Evolutionary conservation across 2,113 vertebrate species (phyloP).

Genomic region (Neogobius melanostomus): DNA sequence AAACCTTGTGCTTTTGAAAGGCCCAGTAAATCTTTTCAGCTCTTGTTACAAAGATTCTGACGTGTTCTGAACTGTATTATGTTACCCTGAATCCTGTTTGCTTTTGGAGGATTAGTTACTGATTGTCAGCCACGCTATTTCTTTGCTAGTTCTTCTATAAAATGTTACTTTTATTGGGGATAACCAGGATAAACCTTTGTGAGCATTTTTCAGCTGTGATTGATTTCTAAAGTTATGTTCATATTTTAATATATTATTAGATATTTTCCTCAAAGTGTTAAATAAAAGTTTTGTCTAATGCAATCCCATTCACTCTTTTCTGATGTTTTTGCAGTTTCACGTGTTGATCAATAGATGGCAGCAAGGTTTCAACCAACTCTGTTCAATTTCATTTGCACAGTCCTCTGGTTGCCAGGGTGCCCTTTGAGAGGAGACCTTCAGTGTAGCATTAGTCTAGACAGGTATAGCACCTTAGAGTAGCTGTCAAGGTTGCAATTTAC

Average conservation of each 20-base stretch:
- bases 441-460: slow-evolving; percentile 34
- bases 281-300: neutral
- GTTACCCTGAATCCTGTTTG: neutral
- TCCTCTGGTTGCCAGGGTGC: slow-evolving; percentile 20
- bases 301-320: neutral
- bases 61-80: neutral
- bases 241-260: neutral
- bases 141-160: no score
- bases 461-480: slow-evolving; percentile 40
- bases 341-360: slow-evolving; percentile 58
- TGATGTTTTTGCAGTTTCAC: slow-evolving; percentile 4
- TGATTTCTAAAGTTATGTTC: no score
- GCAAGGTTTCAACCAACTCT: slow-evolving; percentile 37
- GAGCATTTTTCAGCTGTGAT: no score
- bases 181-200: neutral
- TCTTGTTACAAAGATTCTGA: neutral
- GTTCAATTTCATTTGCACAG: neutral
- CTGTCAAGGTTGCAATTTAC: slow-evolving; percentile 37
- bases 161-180: neutral
- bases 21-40: neutral
- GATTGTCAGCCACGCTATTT: neutral
- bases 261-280: neutral
- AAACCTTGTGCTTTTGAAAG: neutral
- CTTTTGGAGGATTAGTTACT: neutral
- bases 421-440: slow-evolving; percentile 46